phyloP scores from a whole-genome alignment of 2,113 vertebrate species.

The Gambusia affinis region DNA sequence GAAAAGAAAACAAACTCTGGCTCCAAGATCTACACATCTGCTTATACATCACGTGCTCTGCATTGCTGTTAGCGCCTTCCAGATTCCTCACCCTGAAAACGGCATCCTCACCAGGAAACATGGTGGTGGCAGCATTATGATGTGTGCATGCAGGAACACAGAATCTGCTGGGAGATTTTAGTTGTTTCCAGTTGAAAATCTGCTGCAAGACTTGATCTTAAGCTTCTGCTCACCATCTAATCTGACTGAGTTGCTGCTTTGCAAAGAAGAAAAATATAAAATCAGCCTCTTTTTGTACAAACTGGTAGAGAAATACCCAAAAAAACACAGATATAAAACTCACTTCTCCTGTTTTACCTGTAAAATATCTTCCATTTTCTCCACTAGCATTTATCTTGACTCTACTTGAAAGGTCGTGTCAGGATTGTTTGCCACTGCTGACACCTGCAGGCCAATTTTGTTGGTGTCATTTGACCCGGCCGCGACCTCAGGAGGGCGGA shows the following conservation, averaged over 20 bases:
- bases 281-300: not conserved
- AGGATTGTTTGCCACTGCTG: conserved; percentile 60
- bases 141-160: not conserved
- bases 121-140: not conserved
- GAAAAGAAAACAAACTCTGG: not conserved
- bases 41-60: not conserved
- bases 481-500: conserved; percentile 26
- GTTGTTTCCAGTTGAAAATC: not conserved
- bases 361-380: too few species aligned
- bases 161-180: not conserved
- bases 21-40: not conserved
- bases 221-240: not conserved
- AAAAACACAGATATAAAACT: not conserved
- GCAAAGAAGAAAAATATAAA: not conserved
- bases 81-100: not conserved
- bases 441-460: conserved; percentile 62
- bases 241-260: not conserved
- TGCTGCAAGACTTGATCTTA: not conserved
- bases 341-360: too few species aligned
- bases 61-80: not conserved
- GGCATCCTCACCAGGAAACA: not conserved
- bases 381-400: not conserved
- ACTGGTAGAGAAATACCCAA: not conserved
- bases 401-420: not conserved
- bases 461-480: conserved; percentile 33